These are phyloP conservation scores for Guaruba guarouba DNA, from an alignment of 2,113 vertebrate species.

Conservation along the genomic window DNA sequence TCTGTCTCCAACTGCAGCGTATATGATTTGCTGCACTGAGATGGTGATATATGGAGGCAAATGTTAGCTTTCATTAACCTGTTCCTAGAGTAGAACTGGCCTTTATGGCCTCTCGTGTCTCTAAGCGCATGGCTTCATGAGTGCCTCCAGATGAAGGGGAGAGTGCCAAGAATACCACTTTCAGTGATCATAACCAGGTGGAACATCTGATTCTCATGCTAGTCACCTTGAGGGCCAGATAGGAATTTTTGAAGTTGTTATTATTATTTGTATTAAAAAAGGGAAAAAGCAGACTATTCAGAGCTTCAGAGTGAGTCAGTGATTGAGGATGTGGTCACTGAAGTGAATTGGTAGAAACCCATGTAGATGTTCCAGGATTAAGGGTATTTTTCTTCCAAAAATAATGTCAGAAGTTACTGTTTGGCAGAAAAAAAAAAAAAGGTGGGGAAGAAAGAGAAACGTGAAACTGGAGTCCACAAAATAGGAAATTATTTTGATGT, in stretches of 20 bases:
- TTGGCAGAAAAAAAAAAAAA: not conserved
- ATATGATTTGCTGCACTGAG: not conserved
- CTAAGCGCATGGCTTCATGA: not conserved
- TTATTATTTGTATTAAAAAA: not conserved
- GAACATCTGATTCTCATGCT: not conserved
- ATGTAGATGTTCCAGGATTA: not conserved
- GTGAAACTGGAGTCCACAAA: not conserved
- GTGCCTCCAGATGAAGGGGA: not conserved
- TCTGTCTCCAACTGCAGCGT: accelerated
- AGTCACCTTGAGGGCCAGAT: not conserved
- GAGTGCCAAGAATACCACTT: not conserved
- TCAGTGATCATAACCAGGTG: not conserved
- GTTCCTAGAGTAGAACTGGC: not conserved
- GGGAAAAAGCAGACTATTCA: not conserved
- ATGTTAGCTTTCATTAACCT: not conserved
- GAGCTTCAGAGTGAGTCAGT: not conserved
- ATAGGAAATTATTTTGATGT: not conserved
- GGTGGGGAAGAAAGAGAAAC: accelerated
- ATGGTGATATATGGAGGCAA: not conserved
- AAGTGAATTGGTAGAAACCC: not conserved
- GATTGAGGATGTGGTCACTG: not conserved
- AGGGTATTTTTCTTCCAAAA: not conserved
- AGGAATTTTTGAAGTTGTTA: not conserved
- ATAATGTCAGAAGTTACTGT: not conserved
- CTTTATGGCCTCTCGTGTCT: not conserved